Conservation (phyloP, 2,888 invertebrate species). For the Drosophila anomelani region DNA sequence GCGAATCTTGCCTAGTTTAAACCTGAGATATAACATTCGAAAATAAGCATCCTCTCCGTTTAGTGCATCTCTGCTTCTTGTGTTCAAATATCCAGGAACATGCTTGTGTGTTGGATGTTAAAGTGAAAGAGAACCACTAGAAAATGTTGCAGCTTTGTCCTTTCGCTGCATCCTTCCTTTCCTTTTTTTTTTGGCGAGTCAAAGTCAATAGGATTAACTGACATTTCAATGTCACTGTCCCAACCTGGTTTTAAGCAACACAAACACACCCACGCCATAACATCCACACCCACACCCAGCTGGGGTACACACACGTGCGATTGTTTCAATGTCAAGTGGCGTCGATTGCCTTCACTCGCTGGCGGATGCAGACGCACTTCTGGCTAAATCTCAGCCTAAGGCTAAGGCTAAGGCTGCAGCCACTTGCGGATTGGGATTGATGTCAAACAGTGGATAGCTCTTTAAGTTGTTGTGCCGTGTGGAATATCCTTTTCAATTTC, state of each 20-base stretch:
- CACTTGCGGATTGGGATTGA: conserved; percentile 18
- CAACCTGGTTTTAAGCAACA: conserved; percentile 26
- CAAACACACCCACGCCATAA: not conserved
- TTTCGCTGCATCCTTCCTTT: conserved; percentile 13
- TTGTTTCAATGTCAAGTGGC: conserved; percentile 68
- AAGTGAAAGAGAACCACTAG: conserved; percentile 6
- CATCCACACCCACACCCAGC: not conserved
- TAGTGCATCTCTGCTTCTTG: not conserved
- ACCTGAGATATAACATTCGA: no score
- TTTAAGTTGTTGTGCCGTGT: not conserved
- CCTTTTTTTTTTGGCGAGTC: conserved; percentile 23
- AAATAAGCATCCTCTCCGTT: not conserved
- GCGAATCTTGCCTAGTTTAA: no score
- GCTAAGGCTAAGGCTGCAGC: conserved; percentile 37
- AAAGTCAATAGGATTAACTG: conserved; percentile 57
- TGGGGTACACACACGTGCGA: conserved; percentile 52
- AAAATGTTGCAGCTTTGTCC: conserved; percentile 15
- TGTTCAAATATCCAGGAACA: conserved; percentile 11
- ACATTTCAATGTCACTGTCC: conserved; percentile 61
- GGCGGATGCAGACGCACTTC: conserved; percentile 59
- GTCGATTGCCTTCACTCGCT: conserved; percentile 31
- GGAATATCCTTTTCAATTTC: not conserved
- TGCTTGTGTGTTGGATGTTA: conserved; percentile 11
- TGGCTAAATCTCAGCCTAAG: conserved; percentile 34
- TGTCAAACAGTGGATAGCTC: not conserved